Conservation (phyloP, 64 coral and sea anemone species). For the Trachythela sp. region DNA sequence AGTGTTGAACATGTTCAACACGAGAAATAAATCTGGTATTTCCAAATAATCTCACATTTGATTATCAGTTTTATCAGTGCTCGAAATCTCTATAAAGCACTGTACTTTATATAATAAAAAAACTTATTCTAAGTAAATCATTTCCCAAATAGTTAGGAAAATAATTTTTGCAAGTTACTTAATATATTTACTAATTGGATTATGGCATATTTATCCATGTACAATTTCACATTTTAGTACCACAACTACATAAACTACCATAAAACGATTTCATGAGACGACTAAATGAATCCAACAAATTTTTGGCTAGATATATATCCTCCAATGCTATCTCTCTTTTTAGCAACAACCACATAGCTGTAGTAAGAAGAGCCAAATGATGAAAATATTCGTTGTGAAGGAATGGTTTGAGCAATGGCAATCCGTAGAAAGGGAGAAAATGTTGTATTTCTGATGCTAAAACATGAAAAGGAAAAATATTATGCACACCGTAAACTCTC, state of each 20-base stretch:
- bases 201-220: background rate
- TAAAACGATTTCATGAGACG: constrained; percentile 30
- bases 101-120: no score
- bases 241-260: background rate
- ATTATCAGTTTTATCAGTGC: no score
- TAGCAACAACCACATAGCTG: constrained; percentile 35
- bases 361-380: constrained; percentile 40
- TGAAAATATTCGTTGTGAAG: constrained; percentile 34
- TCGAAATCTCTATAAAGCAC: no score
- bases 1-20: no score
- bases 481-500: no score
- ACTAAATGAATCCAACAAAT: background rate
- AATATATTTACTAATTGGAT: background rate
- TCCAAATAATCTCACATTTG: no score
- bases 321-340: constrained; percentile 30
- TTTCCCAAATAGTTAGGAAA: background rate
- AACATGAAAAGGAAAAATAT: background rate
- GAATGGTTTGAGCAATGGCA: constrained; percentile 46
- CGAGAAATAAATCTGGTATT: no score
- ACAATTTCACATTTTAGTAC: background rate
- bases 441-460: constrained; percentile 52
- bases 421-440: constrained; percentile 39
- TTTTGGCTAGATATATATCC: background rate
- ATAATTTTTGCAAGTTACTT: background rate
- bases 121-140: no score